Evolutionary conservation across 2,797 vertebrate genomes (phyloP).

Genomic region (Pangasius mekongensis): DNA sequence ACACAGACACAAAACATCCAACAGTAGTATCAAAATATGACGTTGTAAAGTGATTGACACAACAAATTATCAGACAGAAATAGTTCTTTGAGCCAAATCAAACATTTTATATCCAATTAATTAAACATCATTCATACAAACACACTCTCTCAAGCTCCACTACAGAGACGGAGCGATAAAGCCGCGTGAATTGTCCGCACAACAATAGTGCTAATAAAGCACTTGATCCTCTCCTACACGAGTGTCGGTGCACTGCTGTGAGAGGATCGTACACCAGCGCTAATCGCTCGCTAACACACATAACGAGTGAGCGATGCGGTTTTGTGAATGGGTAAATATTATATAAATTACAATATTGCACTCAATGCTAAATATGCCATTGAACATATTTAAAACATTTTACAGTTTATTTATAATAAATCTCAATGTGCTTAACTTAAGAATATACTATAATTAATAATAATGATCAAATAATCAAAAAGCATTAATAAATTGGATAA

Average conservation of each 20-base stretch:
- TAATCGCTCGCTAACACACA: not conserved
- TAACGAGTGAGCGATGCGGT: not conserved
- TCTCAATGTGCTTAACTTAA: not conserved
- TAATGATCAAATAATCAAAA: no score
- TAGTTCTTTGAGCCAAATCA: not conserved
- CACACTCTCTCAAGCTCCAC: not conserved
- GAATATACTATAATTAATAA: not conserved
- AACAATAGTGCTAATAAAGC: constrained; percentile 11
- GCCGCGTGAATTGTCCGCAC: not conserved
- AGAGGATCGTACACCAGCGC: not conserved
- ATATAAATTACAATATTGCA: not conserved
- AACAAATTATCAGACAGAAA: constrained; percentile 7
- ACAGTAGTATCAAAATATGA: not conserved
- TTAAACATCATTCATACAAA: not conserved
- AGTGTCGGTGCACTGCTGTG: not conserved
- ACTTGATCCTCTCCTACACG: constrained; percentile 1
- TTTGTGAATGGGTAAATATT: not conserved
- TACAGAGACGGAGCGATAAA: not conserved
- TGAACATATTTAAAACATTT: no score
- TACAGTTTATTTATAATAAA: no score
- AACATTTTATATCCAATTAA: constrained; percentile 21
- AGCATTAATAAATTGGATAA: not conserved
- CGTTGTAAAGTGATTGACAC: constrained; percentile 11
- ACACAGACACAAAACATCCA: not conserved
- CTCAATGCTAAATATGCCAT: not conserved